Evolutionary conservation across 2,113 vertebrate genomes (phyloP).

Genomic region (Arenaria interpres): DNA sequence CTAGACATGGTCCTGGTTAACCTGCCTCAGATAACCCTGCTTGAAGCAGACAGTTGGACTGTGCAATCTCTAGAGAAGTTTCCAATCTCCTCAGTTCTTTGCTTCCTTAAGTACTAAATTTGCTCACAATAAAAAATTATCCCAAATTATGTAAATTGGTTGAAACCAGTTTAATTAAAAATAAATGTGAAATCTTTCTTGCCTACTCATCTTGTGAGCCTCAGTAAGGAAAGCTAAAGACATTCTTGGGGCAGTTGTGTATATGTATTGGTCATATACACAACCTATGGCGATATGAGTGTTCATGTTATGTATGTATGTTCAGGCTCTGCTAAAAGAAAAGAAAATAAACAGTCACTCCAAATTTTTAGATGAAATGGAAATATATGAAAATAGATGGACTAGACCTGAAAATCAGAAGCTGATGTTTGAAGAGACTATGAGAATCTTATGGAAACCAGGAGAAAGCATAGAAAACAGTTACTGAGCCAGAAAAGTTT

Average conservation of each 20-base stretch:
- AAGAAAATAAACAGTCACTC: background rate
- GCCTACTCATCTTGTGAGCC: background rate
- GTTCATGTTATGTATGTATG: rapidly evolving
- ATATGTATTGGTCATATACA: background rate
- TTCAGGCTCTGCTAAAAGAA: background rate
- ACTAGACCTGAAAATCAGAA: background rate
- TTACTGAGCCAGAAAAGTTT: background rate
- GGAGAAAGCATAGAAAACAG: background rate
- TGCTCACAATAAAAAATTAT: background rate
- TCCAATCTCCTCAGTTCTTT: background rate
- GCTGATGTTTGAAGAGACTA: background rate
- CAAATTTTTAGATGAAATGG: background rate
- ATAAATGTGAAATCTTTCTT: background rate
- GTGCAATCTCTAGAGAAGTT: background rate
- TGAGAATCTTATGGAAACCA: background rate
- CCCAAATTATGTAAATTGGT: background rate
- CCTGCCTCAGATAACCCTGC: background rate
- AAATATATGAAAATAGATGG: background rate
- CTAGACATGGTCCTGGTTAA: background rate
- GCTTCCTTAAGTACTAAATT: background rate
- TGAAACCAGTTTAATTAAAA: background rate
- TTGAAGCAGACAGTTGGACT: background rate
- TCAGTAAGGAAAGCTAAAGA: background rate
- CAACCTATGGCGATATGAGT: background rate
- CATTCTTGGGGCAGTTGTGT: background rate